phyloP scores from a whole-genome alignment of 2,113 vertebrate species.

The Pristiophorus japonicus region DNA sequence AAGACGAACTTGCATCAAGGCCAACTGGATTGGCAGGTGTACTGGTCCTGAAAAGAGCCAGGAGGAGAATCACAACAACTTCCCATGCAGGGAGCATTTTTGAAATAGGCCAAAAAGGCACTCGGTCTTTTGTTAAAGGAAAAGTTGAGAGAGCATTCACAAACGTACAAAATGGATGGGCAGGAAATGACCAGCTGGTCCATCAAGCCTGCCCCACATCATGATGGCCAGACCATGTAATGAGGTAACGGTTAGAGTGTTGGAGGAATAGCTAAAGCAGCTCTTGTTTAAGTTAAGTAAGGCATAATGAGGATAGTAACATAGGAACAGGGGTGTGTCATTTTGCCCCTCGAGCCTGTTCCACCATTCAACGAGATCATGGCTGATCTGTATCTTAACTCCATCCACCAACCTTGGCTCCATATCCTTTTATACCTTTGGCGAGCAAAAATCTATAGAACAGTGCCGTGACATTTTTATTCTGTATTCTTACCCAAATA shows the following conservation, averaged over 20 bases:
- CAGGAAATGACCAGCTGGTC: no score
- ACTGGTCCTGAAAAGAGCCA: no score
- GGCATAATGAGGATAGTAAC: no score
- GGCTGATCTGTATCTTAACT: background rate
- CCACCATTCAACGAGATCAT: background rate
- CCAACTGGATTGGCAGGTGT: background rate
- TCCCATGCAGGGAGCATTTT: background rate
- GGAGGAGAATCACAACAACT: background rate
- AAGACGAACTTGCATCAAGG: background rate
- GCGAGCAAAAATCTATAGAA: background rate
- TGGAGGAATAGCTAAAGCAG: no score
- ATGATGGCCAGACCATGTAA: no score
- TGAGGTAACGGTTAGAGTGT: no score
- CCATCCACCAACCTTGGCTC: background rate
- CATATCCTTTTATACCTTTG: background rate
- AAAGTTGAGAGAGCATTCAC: background rate
- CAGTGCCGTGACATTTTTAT: background rate
- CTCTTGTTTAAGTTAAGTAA: no score
- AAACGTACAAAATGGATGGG: background rate
- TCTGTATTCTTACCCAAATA: background rate
- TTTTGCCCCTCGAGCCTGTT: background rate
- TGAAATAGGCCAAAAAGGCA: background rate
- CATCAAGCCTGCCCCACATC: no score
- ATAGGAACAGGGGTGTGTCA: background rate
- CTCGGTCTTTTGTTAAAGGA: background rate